A percentile compares a stretch with the other conserved stretches of the same genome.
Conservation (phyloP, 2,797 vertebrate genomes). For the Mionectes olivaceus region DNA sequence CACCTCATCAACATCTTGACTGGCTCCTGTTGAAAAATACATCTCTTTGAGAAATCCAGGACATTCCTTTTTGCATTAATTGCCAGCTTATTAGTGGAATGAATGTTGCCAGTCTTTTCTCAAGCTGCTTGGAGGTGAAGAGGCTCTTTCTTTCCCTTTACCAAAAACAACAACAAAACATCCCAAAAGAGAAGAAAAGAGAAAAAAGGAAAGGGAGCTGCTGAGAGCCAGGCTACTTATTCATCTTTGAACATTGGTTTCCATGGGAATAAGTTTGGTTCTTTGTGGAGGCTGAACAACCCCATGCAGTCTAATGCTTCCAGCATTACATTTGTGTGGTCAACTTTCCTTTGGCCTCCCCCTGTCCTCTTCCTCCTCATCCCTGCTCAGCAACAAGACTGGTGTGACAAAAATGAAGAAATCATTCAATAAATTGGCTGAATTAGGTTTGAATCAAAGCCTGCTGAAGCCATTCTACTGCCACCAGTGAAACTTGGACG, state of each 20-base stretch:
- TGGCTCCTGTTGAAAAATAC: conserved; percentile 41
- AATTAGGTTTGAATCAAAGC: conserved; percentile 45
- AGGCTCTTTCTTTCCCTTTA: conserved; percentile 49
- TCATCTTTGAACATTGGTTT: conserved; percentile 70
- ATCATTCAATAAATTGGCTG: conserved; percentile 45
- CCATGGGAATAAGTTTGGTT: conserved; percentile 77
- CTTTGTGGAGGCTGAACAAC: conserved; percentile 68
- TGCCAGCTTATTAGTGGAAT: conserved; percentile 60
- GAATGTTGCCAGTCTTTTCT: conserved; percentile 52
- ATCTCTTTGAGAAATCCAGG: conserved; percentile 46
- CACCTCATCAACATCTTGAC: conserved; percentile 50
- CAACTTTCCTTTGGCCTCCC: conserved; percentile 61
- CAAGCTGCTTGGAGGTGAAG: conserved; percentile 34
- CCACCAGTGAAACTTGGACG: conserved; percentile 6
- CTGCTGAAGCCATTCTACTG: conserved; percentile 22
- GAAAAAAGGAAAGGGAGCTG: conserved; percentile 69
- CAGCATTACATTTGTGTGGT: conserved; percentile 66
- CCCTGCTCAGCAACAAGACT: conserved; percentile 53
- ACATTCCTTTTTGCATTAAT: conserved; percentile 56
- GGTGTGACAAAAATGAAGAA: conserved; percentile 49
- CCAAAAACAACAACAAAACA: conserved; percentile 70
- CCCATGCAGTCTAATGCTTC: conserved; percentile 44
- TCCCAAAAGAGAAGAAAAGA: conserved; percentile 63
- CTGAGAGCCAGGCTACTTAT: conserved; percentile 60
- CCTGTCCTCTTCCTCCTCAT: neutral